A percentile compares a stretch with the other conserved stretches of the same genome.
Conservation (phyloP, 2,797 vertebrate genomes). For the Pangasius krempfi region DNA sequence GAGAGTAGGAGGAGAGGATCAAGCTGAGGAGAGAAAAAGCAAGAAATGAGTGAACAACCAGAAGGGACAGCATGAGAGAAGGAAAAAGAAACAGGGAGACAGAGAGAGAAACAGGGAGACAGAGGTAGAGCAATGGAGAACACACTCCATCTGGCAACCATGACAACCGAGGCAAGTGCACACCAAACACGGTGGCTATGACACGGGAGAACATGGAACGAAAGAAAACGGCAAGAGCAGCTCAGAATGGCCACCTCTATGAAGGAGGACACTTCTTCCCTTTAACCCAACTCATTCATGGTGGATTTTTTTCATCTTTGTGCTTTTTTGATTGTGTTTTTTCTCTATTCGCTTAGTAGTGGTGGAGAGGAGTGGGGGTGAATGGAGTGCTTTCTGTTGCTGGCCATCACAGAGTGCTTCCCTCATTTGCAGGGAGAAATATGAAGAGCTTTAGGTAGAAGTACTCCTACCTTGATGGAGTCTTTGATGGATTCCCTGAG, state of each 20-base stretch:
- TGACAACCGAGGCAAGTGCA: constrained; percentile 59
- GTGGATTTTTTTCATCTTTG: constrained; percentile 2
- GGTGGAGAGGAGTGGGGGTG: constrained; percentile 39
- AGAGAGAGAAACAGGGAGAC: constrained; percentile 38
- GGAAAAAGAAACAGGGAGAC: constrained; percentile 27
- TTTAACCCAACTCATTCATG: neutral
- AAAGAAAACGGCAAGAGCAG: neutral
- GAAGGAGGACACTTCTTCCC: constrained; percentile 21
- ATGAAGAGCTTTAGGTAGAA: constrained; percentile 34
- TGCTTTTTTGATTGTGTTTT: constrained; percentile 9
- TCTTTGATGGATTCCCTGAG: constrained; percentile 39
- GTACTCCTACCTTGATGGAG: constrained; percentile 35
- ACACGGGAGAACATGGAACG: constrained; percentile 26
- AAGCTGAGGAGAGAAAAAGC: constrained; percentile 26
- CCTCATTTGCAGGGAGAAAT: constrained; percentile 30
- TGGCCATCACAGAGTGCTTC: constrained; percentile 27
- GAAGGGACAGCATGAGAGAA: constrained; percentile 30
- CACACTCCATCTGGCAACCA: constrained; percentile 58
- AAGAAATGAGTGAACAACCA: constrained; percentile 27
- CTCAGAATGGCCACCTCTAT: neutral
- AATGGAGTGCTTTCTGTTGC: constrained; percentile 24
- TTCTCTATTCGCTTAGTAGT: neutral
- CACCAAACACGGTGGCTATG: constrained; percentile 37
- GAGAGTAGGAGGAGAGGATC: constrained; percentile 34
- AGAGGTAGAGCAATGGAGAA: constrained; percentile 46